Evolutionary conservation across 2,888 invertebrate species (phyloP).

Genomic region (Dione juno): DNA sequence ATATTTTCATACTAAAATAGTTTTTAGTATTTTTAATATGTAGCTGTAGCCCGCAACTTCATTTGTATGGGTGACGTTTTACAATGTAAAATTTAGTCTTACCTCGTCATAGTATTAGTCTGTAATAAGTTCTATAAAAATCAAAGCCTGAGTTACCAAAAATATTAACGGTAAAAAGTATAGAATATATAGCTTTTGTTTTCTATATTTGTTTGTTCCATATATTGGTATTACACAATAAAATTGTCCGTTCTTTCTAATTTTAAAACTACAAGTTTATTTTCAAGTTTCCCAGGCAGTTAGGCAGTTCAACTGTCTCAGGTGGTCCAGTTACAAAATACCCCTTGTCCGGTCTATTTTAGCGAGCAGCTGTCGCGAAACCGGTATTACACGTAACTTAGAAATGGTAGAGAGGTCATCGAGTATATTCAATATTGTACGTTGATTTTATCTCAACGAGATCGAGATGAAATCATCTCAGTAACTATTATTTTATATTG

Average conservation of each 20-base stretch:
- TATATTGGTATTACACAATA: background rate
- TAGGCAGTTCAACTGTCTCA: constrained; percentile 57
- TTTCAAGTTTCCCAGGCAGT: constrained; percentile 41
- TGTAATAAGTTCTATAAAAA: background rate
- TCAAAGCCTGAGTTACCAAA: background rate
- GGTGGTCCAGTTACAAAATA: constrained; percentile 72
- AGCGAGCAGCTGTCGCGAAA: constrained; percentile 49
- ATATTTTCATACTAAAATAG: no score
- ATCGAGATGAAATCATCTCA: no score
- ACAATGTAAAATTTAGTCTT: no score
- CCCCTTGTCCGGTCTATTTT: constrained; percentile 52
- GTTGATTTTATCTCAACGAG: no score
- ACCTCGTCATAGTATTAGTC: no score
- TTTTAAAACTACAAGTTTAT: constrained; percentile 26
- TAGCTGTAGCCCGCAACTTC: no score
- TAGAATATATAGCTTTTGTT: no score
- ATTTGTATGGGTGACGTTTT: no score
- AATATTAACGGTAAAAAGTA: no score
- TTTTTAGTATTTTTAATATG: no score
- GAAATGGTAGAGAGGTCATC: constrained; percentile 9
- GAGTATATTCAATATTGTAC: background rate
- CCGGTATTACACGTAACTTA: constrained; percentile 45
- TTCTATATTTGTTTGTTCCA: background rate
- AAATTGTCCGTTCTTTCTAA: constrained; percentile 15
- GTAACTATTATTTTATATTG: no score